Conservation (phyloP, 2,888 invertebrate genomes). For the Alentia gelatinosa region DNA sequence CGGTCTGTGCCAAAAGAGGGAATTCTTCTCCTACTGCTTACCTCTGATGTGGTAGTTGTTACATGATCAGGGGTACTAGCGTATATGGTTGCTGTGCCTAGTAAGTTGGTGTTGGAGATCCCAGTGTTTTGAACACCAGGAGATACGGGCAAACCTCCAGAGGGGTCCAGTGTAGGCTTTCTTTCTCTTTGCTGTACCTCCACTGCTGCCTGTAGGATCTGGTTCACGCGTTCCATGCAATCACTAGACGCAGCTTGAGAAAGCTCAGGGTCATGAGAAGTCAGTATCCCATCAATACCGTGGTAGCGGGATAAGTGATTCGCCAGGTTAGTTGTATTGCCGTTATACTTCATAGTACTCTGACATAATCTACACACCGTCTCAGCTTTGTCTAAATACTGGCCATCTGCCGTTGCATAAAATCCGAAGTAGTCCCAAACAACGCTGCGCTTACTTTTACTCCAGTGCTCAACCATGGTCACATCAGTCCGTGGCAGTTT, state of each 20-base stretch:
- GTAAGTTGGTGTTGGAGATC: background rate
- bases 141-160: background rate
- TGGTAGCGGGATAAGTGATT: slow-evolving; percentile 7
- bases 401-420: slow-evolving; percentile 18
- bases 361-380: slow-evolving; percentile 13
- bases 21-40: background rate
- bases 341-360: slow-evolving; percentile 28
- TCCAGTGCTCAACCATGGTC: slow-evolving; percentile 18
- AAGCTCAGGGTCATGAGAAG: slow-evolving; percentile 4
- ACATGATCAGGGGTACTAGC: background rate
- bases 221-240: slow-evolving; percentile 11
- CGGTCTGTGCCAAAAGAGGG: background rate
- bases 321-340: slow-evolving; percentile 38
- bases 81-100: background rate
- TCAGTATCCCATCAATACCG: slow-evolving; percentile 35
- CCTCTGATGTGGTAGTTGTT: background rate
- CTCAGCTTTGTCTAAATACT: slow-evolving; percentile 16
- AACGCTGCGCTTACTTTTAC: slow-evolving; percentile 24
- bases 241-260: background rate
- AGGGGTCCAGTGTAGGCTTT: background rate
- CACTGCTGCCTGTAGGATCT: slow-evolving; percentile 30
- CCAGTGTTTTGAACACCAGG: background rate
- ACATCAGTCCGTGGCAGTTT: background rate
- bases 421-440: slow-evolving; percentile 46
- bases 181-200: background rate